These are phyloP conservation scores for Brachyopa scutellaris DNA, from an alignment of 2,888 invertebrate genomes.

Conservation along the genomic window DNA sequence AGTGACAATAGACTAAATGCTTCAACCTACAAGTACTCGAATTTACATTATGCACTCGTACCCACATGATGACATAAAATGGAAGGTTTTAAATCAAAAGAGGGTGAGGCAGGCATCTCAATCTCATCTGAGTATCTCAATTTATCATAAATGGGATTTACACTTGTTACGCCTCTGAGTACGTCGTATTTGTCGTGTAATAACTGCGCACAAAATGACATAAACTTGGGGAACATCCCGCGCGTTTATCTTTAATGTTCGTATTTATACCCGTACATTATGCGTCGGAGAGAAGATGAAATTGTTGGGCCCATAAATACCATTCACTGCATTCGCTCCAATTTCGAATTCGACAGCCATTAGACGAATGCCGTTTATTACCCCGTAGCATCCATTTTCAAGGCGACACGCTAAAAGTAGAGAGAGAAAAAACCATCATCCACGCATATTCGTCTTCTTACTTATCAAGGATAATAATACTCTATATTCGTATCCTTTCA, in stretches of 20 bases:
- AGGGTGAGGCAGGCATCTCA: too few relatives aligned
- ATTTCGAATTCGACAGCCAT: constrained; percentile 46
- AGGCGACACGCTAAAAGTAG: too few relatives aligned
- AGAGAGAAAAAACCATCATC: constrained; percentile 35
- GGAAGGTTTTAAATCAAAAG: too few relatives aligned
- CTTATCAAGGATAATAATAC: constrained; percentile 44
- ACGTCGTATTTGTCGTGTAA: background rate
- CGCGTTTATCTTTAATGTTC: constrained; percentile 25
- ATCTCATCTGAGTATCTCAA: constrained; percentile 16
- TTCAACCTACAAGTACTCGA: too few relatives aligned
- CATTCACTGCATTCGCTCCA: constrained; percentile 3
- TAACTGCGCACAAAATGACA: constrained; percentile 9
- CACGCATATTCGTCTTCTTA: constrained; percentile 2
- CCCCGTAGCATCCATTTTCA: background rate
- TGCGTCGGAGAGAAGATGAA: constrained; percentile 9
- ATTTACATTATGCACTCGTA: too few relatives aligned
- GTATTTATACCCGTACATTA: constrained; percentile 13
- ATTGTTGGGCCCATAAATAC: constrained; percentile 46
- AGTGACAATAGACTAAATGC: too few relatives aligned
- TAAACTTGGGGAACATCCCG: constrained; percentile 12
- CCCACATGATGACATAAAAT: too few relatives aligned
- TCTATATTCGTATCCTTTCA: constrained; percentile 24
- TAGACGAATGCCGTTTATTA: constrained; percentile 33
- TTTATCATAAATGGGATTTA: constrained; percentile 18
- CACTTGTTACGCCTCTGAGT: background rate